Evolutionary conservation across 2,113 vertebrate genomes (phyloP).

Genomic region (Jacana jacana): DNA sequence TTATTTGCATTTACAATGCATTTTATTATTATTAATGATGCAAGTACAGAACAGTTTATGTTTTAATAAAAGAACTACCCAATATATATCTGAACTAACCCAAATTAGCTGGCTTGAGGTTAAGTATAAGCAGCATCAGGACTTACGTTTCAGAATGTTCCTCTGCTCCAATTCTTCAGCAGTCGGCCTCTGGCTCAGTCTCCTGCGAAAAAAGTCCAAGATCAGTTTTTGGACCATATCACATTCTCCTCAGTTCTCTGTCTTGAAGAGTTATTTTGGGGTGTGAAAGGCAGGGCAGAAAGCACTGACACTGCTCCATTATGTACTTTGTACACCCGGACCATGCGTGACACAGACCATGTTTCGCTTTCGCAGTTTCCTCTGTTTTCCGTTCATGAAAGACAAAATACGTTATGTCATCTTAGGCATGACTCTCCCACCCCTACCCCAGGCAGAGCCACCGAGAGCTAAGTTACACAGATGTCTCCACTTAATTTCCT

Average conservation of each 20-base stretch:
- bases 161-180: conserved; percentile 97
- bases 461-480: conserved; percentile 47
- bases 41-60: not conserved
- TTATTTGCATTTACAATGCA: not conserved
- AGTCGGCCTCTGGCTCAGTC: conserved; percentile 96
- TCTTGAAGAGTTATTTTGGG: not conserved
- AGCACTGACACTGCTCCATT: conserved; percentile 56
- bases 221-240: conserved; percentile 83
- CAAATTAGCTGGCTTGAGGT: not conserved
- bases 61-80: not conserved
- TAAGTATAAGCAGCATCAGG: not conserved
- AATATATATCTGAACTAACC: not conserved
- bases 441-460: conserved; percentile 53
- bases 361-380: conserved; percentile 45
- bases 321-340: conserved; percentile 12
- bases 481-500: conserved; percentile 74
- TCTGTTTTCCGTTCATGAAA: conserved; percentile 60
- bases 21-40: not conserved
- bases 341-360: conserved; percentile 31
- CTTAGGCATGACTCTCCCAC: conserved; percentile 37
- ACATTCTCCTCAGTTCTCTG: conserved; percentile 56
- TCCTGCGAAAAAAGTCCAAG: conserved; percentile 84
- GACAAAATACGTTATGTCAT: conserved; percentile 51
- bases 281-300: not conserved
- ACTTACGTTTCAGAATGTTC: conserved; percentile 99